These are phyloP conservation scores for Boloria euphrosyne DNA, from an alignment of 2,888 invertebrate species.

Conservation along the genomic window DNA sequence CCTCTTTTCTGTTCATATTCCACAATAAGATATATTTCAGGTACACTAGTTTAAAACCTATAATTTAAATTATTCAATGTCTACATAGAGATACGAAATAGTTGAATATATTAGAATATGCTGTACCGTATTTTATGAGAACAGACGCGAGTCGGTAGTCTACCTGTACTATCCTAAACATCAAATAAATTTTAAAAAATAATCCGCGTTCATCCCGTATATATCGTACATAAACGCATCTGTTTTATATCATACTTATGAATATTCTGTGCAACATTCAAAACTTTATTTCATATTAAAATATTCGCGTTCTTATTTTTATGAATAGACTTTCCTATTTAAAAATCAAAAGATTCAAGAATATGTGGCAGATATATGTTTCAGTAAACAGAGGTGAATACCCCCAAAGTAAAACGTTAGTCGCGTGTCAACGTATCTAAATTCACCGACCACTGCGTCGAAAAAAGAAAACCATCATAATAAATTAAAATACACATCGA, in stretches of 20 bases:
- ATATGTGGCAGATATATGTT: not conserved
- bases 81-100: too few relatives aligned
- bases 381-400: not conserved
- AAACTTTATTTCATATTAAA: not conserved
- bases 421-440: slow-evolving; percentile 4
- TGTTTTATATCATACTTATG: slow-evolving; percentile 17
- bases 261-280: not conserved
- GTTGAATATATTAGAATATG: too few relatives aligned
- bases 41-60: too few relatives aligned
- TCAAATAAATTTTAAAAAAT: slow-evolving; percentile 22
- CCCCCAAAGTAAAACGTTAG: slow-evolving; percentile 3
- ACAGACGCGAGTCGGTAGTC: not conserved
- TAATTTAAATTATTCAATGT: too few relatives aligned
- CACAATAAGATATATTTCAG: too few relatives aligned
- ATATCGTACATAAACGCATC: slow-evolving; percentile 20
- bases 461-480: slow-evolving; percentile 11
- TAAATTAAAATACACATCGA: slow-evolving; percentile 26
- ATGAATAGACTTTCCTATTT: not conserved
- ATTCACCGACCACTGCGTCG: slow-evolving; percentile 19
- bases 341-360: not conserved
- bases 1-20: too few relatives aligned
- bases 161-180: slow-evolving; percentile 8
- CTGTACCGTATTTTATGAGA: not conserved
- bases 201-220: slow-evolving; percentile 15
- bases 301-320: not conserved